Percentiles rank a stretch among this genome's conserved stretches.
phyloP scores from a whole-genome alignment of 2,888 invertebrate genomes.

The Rhimphoctona megacephalus region DNA sequence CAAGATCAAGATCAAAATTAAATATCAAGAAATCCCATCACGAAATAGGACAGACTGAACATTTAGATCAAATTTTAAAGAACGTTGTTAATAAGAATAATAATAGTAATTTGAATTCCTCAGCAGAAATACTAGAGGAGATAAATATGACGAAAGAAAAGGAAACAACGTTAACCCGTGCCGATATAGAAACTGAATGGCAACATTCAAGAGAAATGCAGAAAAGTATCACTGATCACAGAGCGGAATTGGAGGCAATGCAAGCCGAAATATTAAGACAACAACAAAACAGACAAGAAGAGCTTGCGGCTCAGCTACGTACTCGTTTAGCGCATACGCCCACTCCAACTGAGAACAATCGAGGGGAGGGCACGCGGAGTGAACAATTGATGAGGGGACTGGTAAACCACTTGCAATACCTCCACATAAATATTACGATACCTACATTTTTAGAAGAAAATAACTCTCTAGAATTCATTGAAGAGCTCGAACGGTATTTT shows the following conservation, averaged over 20 bases:
- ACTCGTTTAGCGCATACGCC: background rate
- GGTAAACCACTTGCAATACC: constrained; percentile 32
- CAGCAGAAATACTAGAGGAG: too few species aligned
- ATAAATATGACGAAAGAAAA: constrained; percentile 15
- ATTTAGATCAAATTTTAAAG: too few species aligned
- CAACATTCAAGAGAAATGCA: constrained; percentile 3
- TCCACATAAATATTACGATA: constrained; percentile 39
- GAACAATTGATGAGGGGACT: constrained; percentile 49
- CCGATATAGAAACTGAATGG: constrained; percentile 5
- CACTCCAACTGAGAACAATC: background rate
- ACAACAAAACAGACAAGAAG: background rate
- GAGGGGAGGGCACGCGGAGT: background rate
- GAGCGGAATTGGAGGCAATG: background rate
- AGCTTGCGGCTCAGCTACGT: background rate
- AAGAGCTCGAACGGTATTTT: constrained; percentile 47
- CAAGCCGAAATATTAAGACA: background rate
- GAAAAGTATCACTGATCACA: background rate
- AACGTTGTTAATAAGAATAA: too few species aligned
- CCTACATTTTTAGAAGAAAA: constrained; percentile 40
- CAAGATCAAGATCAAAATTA: too few species aligned
- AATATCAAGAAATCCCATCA: too few species aligned
- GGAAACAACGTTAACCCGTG: constrained; percentile 2
- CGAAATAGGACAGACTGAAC: too few species aligned
- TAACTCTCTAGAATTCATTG: constrained; percentile 52
- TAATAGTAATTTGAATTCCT: too few species aligned